Base-by-base conservation (phyloP, 2,797 vertebrate genomes). In the Apogon hyalosoma region DNA sequence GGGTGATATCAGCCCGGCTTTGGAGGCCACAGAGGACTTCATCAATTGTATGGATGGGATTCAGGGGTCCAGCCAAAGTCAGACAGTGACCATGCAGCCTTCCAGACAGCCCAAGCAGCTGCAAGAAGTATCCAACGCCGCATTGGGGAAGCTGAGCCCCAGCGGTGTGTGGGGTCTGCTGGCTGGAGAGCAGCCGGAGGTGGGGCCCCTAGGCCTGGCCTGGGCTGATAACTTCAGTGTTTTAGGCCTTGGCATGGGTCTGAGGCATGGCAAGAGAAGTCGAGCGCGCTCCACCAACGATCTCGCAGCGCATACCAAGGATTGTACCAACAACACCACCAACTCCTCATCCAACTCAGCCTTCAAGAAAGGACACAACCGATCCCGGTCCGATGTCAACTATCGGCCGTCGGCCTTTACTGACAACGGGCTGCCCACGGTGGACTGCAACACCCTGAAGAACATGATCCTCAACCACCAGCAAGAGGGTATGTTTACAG, bases 11-110 rank as follows among this genome's bases (percentile, higher is more conserved):
- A 99, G 98, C 88, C 98, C 97, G 0, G 97, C 98, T 73, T 90
- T 98, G 73, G 98, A 99, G 91, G 97, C 96, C 59, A 99, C 98
- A 0, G 98, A 99, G 85, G 97, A 99, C 77, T 98, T 98, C 79
- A 94, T 98, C 71, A 94, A 94, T 83, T 95, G 94, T 77, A 94
- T 97, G 68, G 96, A 96, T 43, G 91, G 87, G 47, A 87, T 85
- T n/a, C 94, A 95, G 28, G 89, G 94, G 55, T 94, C 93, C 46
- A 90, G 92, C 59, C 93, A 93, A 42, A 91, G 92, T 2, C 90
- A 92, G 2, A 82, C 66, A 4, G 76, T 79, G 74, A 73, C 24
- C 62, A 64, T 66, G 60, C 84, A 87, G 76, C 53, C 66, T 11
- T 42, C 75, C 6, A 73, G 83, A 60, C 86, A 80, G 55, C 61